These are phyloP conservation scores for Pimephales promelas DNA, from an alignment of 2,113 vertebrate species.

Conservation along the genomic window DNA sequence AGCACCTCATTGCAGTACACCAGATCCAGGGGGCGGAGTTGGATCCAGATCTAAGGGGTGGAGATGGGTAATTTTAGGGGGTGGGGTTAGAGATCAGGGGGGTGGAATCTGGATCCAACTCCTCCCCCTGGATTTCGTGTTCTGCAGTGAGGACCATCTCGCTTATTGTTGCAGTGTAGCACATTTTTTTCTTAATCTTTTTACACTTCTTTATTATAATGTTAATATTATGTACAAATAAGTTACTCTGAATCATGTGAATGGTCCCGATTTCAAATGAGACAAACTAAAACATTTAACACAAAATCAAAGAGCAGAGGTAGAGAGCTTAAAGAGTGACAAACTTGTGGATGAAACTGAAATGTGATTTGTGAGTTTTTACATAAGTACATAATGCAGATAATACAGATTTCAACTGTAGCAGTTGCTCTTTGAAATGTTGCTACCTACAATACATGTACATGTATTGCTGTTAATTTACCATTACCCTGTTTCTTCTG, in stretches of 20 bases:
- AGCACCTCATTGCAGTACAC: too few relatives aligned
- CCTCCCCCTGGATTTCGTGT: too few relatives aligned
- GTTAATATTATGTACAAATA: constrained; percentile 53
- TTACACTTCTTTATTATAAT: constrained; percentile 25
- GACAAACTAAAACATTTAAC: neutral
- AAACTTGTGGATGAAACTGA: neutral
- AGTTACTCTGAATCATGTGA: constrained; percentile 43
- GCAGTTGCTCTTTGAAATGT: neutral
- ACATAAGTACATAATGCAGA: constrained; percentile 25
- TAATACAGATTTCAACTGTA: neutral
- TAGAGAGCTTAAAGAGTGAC: constrained; percentile 40
- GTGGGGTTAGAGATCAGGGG: too few relatives aligned
- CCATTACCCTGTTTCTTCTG: neutral
- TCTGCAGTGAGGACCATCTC: too few relatives aligned
- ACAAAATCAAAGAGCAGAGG: constrained; percentile 20
- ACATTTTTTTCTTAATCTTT: constrained; percentile 7
- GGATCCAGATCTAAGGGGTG: too few relatives aligned
- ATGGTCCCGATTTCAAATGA: constrained; percentile 44
- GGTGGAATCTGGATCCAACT: too few relatives aligned
- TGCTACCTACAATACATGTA: neutral
- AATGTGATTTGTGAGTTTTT: neutral
- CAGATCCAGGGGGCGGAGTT: too few relatives aligned
- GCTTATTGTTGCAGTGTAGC: constrained; percentile 23
- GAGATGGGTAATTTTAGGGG: too few relatives aligned
- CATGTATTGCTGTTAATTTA: neutral